phyloP scores from a whole-genome alignment of 2,113 vertebrate genomes.

The Pituophis catenifer region DNA sequence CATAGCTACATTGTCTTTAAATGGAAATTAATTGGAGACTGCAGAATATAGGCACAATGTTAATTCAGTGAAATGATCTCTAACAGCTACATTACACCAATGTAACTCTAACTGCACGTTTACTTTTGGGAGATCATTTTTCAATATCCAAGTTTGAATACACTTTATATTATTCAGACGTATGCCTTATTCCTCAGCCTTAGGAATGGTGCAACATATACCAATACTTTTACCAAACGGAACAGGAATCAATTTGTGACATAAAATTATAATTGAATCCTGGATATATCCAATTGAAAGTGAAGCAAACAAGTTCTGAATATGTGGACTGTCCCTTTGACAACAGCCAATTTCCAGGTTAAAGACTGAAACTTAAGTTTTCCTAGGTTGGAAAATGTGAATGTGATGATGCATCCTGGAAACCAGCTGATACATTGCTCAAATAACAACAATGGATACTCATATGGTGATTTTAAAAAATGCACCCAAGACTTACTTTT shows the following conservation, averaged over 20 bases:
- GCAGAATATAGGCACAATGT: not conserved
- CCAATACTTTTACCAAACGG: not conserved
- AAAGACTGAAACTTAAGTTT: not conserved
- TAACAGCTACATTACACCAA: not conserved
- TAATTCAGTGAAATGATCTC: not conserved
- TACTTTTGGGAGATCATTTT: not conserved
- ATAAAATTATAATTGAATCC: not conserved
- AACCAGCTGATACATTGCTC: not conserved
- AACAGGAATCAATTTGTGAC: not conserved
- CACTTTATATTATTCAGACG: not conserved
- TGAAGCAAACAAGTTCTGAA: not conserved
- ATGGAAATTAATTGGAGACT: not conserved
- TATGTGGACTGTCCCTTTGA: not conserved
- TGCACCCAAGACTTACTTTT: not conserved
- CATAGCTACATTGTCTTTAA: not conserved
- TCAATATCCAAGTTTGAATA: not conserved
- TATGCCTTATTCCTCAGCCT: not conserved
- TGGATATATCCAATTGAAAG: not conserved
- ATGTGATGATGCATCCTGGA: not conserved
- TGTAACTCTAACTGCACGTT: not conserved
- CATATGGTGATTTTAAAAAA: not conserved
- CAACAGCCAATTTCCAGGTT: not conserved
- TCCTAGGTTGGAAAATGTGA: not conserved
- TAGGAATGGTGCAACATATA: not conserved
- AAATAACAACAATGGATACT: not conserved